phyloP scores from a whole-genome alignment of 2,888 invertebrate species.

The Lamellibrachia satsuma region DNA sequence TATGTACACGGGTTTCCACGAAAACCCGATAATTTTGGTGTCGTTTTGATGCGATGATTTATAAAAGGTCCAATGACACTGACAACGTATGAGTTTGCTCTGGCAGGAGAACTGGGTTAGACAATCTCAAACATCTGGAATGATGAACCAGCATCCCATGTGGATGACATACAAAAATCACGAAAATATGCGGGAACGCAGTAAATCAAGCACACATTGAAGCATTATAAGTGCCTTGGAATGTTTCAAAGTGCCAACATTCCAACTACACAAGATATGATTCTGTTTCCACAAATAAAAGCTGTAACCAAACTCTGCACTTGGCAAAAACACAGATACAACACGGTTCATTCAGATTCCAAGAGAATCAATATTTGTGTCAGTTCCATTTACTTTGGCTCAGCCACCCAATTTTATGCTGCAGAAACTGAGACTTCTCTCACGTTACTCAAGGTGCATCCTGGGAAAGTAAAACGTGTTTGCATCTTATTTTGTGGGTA shows the following conservation, averaged over 20 bases:
- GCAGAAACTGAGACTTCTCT: neutral
- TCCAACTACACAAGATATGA: neutral
- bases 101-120: neutral
- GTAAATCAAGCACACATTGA: neutral
- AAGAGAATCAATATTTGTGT: neutral
- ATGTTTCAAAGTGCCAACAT: neutral
- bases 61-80: neutral
- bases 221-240: neutral
- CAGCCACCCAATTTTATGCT: neutral
- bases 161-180: neutral
- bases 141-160: too few species aligned
- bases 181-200: neutral
- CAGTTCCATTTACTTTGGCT: neutral
- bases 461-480: neutral
- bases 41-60: neutral
- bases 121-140: too few species aligned
- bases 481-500: neutral
- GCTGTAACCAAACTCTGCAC: too few species aligned
- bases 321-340: neutral
- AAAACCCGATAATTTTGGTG: neutral
- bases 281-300: too few species aligned
- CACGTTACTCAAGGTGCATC: neutral
- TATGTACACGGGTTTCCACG: neutral
- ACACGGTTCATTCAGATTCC: neutral
- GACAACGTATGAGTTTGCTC: neutral